These are phyloP conservation scores for Eustalomyia histrio DNA, from an alignment of 2,888 invertebrate species.

Conservation along the genomic window DNA sequence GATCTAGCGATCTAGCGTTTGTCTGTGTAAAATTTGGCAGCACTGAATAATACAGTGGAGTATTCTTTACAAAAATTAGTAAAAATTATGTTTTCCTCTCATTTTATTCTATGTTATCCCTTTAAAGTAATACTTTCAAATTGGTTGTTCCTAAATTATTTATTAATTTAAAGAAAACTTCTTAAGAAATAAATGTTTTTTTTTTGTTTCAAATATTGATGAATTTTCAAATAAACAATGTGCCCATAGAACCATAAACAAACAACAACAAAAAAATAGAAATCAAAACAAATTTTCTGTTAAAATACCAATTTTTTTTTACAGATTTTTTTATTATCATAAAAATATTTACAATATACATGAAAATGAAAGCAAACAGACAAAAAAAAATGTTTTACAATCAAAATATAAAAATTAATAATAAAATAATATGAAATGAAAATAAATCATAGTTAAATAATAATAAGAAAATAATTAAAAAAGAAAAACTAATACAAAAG, in stretches of 20 bases:
- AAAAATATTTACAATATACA: slow-evolving; percentile 63
- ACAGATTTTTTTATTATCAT: slow-evolving; percentile 47
- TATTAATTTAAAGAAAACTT: slow-evolving; percentile 38
- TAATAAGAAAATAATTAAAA: slow-evolving; percentile 56
- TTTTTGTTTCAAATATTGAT: slow-evolving; percentile 36
- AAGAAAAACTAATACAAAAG: slow-evolving; percentile 68
- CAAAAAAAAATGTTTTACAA: slow-evolving; percentile 58
- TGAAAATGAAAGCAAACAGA: slow-evolving; percentile 45
- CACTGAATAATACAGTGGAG: slow-evolving; percentile 1
- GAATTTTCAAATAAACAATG: slow-evolving; percentile 60
- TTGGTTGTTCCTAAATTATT: slow-evolving; percentile 59
- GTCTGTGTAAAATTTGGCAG: slow-evolving; percentile 16
- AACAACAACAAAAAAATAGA: slow-evolving; percentile 51
- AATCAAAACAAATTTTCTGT: slow-evolving; percentile 52
- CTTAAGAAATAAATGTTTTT: slow-evolving; percentile 22
- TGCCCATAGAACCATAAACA: slow-evolving; percentile 63
- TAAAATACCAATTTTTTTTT: slow-evolving; percentile 52
- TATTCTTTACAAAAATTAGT: background rate
- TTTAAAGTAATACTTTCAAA: slow-evolving; percentile 13
- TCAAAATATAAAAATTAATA: slow-evolving; percentile 49
- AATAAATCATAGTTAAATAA: slow-evolving; percentile 59
- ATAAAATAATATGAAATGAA: slow-evolving; percentile 35
- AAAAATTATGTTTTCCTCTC: slow-evolving; percentile 14
- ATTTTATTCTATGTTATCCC: background rate
- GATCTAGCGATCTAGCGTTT: too few species aligned